Evolutionary conservation across 2,888 invertebrate species (phyloP).

Genomic region (Theristus sp.): DNA sequence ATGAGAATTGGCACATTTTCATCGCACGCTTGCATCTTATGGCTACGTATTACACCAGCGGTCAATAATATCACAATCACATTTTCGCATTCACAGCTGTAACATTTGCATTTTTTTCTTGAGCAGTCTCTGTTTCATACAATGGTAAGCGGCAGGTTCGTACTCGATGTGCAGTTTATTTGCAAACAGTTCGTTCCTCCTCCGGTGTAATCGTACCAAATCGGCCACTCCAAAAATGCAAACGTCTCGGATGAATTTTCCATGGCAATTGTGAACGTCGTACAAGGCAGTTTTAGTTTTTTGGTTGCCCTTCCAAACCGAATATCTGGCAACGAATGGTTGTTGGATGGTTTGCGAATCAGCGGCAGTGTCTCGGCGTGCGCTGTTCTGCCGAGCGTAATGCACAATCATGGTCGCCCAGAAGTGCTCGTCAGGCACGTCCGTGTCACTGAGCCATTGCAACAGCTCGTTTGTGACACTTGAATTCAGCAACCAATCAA

Average conservation of each 20-base stretch:
- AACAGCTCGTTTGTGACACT: not conserved
- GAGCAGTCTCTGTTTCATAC: too few species aligned
- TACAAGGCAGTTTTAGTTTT: not conserved
- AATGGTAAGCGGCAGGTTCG: not conserved
- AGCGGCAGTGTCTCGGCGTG: too few species aligned
- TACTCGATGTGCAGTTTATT: not conserved
- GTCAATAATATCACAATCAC: too few species aligned
- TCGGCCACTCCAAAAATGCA: not conserved
- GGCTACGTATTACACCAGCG: too few species aligned
- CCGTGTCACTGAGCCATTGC: not conserved
- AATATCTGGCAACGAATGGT: not conserved
- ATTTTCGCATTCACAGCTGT: too few species aligned
- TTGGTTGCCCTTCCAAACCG: too few species aligned
- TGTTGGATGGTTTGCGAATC: not conserved
- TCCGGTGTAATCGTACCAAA: not conserved
- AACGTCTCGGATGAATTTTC: not conserved
- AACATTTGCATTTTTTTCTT: too few species aligned
- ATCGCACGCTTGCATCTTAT: too few species aligned
- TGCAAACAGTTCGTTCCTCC: not conserved
- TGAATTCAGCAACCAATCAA: not conserved
- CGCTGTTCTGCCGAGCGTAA: too few species aligned
- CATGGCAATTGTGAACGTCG: not conserved
- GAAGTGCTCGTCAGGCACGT: not conserved
- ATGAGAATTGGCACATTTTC: too few species aligned
- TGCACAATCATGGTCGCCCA: not conserved